These are phyloP conservation scores for Parazoanthus darwini DNA, from an alignment of 92 coral and sea anemone species.

Conservation along the genomic window DNA sequence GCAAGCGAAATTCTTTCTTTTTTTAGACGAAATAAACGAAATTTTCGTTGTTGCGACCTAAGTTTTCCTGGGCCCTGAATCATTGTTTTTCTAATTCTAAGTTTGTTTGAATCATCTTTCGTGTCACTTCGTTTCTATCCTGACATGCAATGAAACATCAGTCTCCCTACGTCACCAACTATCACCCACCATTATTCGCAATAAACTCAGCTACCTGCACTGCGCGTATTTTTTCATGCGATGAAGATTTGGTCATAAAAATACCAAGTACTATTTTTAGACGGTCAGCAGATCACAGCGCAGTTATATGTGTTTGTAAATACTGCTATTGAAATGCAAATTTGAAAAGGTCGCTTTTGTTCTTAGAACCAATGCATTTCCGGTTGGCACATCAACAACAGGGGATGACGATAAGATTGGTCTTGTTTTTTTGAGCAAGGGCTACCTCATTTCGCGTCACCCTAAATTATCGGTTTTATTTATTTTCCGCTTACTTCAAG, in stretches of 20 bases:
- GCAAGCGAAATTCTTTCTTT: too few species aligned
- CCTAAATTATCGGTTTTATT: not conserved
- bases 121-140: too few species aligned
- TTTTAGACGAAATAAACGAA: too few species aligned
- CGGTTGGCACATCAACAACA: not conserved
- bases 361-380: not conserved
- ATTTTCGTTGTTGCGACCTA: too few species aligned
- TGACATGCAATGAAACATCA: not conserved
- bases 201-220: not conserved
- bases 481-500: not conserved
- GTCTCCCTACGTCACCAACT: not conserved
- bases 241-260: not conserved
- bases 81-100: too few species aligned
- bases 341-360: not conserved
- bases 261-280: too few species aligned
- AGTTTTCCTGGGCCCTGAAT: too few species aligned
- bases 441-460: not conserved
- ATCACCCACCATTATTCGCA: not conserved
- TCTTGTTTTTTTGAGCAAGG: not conserved
- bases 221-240: not conserved
- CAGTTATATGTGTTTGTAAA: too few species aligned
- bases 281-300: too few species aligned
- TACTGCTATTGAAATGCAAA: too few species aligned
- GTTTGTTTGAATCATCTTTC: too few species aligned
- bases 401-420: not conserved